Base-by-base conservation (phyloP, 2,888 invertebrate genomes). In the Acrobasis consociella region DNA sequence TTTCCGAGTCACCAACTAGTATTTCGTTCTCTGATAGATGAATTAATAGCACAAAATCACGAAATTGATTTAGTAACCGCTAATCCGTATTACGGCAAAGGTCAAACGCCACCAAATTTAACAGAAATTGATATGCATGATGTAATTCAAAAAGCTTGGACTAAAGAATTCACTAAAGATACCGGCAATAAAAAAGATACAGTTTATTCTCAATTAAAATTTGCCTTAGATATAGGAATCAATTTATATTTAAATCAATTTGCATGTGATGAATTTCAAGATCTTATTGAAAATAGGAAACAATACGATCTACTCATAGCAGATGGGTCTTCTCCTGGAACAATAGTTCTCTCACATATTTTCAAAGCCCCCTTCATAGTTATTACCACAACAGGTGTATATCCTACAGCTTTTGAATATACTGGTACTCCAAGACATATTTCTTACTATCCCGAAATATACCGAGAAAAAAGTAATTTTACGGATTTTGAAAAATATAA, bases 1-100 rank as follows among this genome's bases (percentile, higher is more conserved):
- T 76, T 76, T 0, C 72, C 76, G 37, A 81, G 80, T 61, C 88
- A 89, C 63, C 86, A 87, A 71, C 67, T 84, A 0, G 78, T 81
- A 0, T 84, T 75, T 31, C 74, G 77, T n/a, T 73, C 78, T 0
- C 52, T 72, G 9, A 71, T 50, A 10, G 65, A 75, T 15, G 81
- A 78, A 37, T 67, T 89, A 11, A 72, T 74, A 0, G 69, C 67
- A 49, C 71, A 78, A 3, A 85, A 85, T 5, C 86, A 86, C 58
- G 71, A 85, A 49, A 17, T 87, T 0, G 74, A 80, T 0, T 67
- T 82, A 0, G 49, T 82, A 1, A 81, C 85, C 0, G 49, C 85
- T 0, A 42, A 82, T 56, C 80, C 81, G 11, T 64, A 42, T n/a
- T 65, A 66, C 51, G 61, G 46, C 22, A 60, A 64, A 61, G 58